phyloP scores from a whole-genome alignment of 2,888 invertebrate genomes.

The Fragum sueziense region DNA sequence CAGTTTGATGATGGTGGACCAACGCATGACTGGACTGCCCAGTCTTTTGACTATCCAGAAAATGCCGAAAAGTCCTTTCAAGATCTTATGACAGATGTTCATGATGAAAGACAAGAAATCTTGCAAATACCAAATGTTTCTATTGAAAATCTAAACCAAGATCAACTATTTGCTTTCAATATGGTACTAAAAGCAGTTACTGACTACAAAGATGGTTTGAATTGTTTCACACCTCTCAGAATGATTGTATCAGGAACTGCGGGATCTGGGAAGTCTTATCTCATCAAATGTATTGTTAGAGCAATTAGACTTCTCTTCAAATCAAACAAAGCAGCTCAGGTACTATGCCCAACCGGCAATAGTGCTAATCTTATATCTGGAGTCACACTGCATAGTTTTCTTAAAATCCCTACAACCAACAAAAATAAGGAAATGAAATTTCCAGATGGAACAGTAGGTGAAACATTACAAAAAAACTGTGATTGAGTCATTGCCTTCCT shows the following conservation, averaged over 20 bases:
- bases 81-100: no score
- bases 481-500: constrained; percentile 45
- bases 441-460: constrained; percentile 53
- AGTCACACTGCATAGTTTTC: constrained; percentile 55
- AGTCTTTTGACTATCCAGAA: constrained; percentile 25
- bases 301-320: constrained; percentile 43
- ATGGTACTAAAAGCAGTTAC: constrained; percentile 50
- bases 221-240: constrained; percentile 33
- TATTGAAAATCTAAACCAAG: constrained; percentile 55
- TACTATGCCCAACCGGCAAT: constrained; percentile 62
- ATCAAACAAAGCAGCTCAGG: constrained; percentile 53
- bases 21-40: constrained; percentile 37
- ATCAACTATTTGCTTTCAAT: constrained; percentile 58
- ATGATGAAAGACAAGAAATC: no score
- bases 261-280: constrained; percentile 57
- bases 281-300: constrained; percentile 59
- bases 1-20: constrained; percentile 50
- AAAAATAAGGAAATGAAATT: constrained; percentile 44
- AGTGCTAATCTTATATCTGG: constrained; percentile 62
- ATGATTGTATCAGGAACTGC: constrained; percentile 59
- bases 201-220: constrained; percentile 18
- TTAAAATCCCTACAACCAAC: constrained; percentile 55
- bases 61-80: constrained; percentile 27
- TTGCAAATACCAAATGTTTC: no score
- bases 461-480: constrained; percentile 54